Base-by-base conservation (phyloP, 2,888 invertebrate species). In the Hydraecia micacea region DNA sequence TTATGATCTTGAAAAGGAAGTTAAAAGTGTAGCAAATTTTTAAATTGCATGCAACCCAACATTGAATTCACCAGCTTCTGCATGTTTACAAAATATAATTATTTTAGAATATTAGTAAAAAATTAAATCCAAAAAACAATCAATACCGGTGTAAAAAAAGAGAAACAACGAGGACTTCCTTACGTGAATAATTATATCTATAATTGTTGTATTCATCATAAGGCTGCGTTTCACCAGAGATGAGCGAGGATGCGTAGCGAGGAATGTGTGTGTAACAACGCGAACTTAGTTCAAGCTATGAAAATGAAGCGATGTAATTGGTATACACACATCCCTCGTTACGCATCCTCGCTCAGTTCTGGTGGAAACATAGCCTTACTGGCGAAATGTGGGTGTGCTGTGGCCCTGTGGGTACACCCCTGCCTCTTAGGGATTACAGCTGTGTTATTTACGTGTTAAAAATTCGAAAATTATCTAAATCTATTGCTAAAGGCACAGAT, bases 21-120 rank as follows among this genome's bases (percentile, higher is more conserved):
- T 28, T 11, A 28, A 9, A 18, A 9, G 15, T 69, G 28, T 52
- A 36, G 3, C 6, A 52, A 73, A 36, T 74, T 28, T 32, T 39
- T 11, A 39, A 67, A 60, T 2, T 13, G 32, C 52, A 11, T 81
- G 81, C 74, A 60, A 77, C 4, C 32, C 32, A 49, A 67, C 5
- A 58, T 58, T 32, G 11, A 79, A 25, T 32, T 52, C 4, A 39
- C 1, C 6, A 67, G 46, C 1, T n/a, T 28, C 7, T 55, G 39
- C 15, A 21, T 65, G 28, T 28, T 55, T 32, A 8, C 25, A 42
- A 58, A 32, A 49, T 49, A 21, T 46, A 11, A 42, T 28, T 49
- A 3, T 9, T 42, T n/a, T 32, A 18, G 28, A 74, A 18, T 42
- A 42, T 1, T 13, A 7, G 2, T 55, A 18, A 32, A 67, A 2